A percentile compares a stretch with the other conserved stretches of the same genome.
These are phyloP conservation scores for Clarias magur DNA, from an alignment of 2,113 vertebrate species.

Conservation along the genomic window DNA sequence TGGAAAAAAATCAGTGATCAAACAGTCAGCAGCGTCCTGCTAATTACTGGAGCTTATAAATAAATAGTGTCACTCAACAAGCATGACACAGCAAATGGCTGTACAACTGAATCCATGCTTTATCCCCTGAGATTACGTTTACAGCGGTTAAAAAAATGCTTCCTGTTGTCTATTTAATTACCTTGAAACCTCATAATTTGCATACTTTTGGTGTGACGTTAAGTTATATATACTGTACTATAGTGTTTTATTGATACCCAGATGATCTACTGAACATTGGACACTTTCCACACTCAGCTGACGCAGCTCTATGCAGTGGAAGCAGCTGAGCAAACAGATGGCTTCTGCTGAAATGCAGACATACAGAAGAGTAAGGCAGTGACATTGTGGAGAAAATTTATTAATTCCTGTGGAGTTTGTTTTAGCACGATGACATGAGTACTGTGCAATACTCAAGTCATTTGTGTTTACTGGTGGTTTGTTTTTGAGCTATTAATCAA, in stretches of 20 bases:
- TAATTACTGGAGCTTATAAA: slow-evolving; percentile 20
- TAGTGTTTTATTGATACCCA: not conserved
- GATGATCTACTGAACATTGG: not conserved
- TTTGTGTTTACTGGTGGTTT: not conserved
- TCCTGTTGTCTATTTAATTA: not conserved
- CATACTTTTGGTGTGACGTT: not conserved
- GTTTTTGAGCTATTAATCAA: not conserved
- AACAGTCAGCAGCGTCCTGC: not conserved
- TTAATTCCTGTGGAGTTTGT: not conserved
- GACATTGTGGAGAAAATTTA: not conserved
- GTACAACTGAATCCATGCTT: not conserved
- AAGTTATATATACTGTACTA: not conserved
- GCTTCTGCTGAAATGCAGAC: not conserved
- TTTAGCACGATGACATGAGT: not conserved
- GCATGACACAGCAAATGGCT: slow-evolving; percentile 1
- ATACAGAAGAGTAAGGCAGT: not conserved
- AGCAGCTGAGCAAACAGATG: not conserved
- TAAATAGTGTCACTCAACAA: not conserved
- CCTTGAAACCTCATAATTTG: not conserved
- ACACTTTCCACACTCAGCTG: not conserved
- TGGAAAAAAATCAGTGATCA: slow-evolving; percentile 4
- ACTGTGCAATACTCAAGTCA: not conserved
- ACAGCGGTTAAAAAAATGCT: not conserved
- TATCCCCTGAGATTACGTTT: not conserved
- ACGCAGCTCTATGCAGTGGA: not conserved